Base-by-base conservation (phyloP, 1,140 invertebrate genomes). In the Lamellibrachia luymesi region DNA sequence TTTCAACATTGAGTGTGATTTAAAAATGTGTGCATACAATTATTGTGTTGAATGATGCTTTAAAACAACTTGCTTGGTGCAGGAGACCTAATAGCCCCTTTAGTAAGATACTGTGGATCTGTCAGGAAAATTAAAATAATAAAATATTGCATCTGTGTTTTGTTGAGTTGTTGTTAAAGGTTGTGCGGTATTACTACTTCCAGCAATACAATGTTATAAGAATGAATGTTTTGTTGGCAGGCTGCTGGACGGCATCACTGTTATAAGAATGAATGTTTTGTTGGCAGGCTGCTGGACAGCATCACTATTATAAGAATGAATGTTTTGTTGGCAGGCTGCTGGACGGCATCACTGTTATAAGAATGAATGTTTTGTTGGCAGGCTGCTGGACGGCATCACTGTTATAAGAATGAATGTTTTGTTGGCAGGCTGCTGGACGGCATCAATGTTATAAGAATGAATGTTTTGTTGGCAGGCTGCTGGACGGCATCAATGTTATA, bases 181-280 rank as follows among this genome's bases (percentile, higher is more conserved):
- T 56, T 7, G 13, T 56, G 6, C 6, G 13, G 6, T 56, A 7
- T 56, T 56, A 13, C 52, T 56, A 56, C 52, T 56, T 56, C 52
- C 52, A 56, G 64, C 17, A 17, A 22, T 80, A 22, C 25, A 4
- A 80, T 80, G 13, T 80, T 2, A 80, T 80, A 80, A 22, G 64
- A 80, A 80, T 80, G 64, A 22, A 2, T 80, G 64, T 92, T 94
- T 51, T 80, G 92, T 93, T 94, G 95, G 17, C 95, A 98, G 98
- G 98, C 98, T 92, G 98, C 98, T 38, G 98, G 98, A 25, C 97
- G 98, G 89, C 98, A 98, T 96, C 98, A 98, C 94, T 99, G 98
- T 96, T 97, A 38, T 38, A 38, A 38, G 38, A 38, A 38, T 38
- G 38, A 38, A 38, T 92, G 49, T 92, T 94, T 51, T 80, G 92